Base-by-base conservation (phyloP, 2,888 invertebrate species). In the Theodoxus fluviatilis region DNA sequence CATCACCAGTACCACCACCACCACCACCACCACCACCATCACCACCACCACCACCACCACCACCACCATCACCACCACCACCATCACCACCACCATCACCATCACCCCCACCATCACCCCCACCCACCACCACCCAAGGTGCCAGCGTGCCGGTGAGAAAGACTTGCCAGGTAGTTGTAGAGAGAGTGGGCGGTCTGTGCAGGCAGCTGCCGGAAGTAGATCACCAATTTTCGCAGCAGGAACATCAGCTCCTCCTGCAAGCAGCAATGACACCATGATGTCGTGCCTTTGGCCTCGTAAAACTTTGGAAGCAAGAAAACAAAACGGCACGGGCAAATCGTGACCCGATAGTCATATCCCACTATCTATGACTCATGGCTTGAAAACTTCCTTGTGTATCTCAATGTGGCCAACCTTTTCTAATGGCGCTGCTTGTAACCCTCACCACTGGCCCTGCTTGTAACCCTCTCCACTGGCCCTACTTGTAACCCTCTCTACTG, bases 151-250 rank as follows among this genome's bases (percentile, higher is more conserved):
- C n/a, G n/a, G n/a, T n/a, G n/a, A n/a, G n/a, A n/a, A n/a, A 9
- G 3, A 75, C 82, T 80, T 78, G 89, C 98, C 80, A 99, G 94
- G 82, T 99, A 98, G 89, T 99, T 99, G 87, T 98, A 98, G 0
- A 99, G 88, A 0, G 96, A 95, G 88, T 98, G 98, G 0, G 99
- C 99, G 0, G 98, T 97, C 87, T 99, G 98, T 7, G 89, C 87
- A 0, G 98, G 97, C 72, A 98, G 88, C 61, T 95, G 92, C 0
- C 96, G 95, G 64, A 97, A 94, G 85, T 96, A 96, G 71, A 97
- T 90, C 74, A 98, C 94, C 67, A 99, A 89, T 83, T 97, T 96
- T 0, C 98, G 91, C 22, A 98, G 77, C 87, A 76, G 94, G 87
- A 96, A 96, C 85, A 98, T 94, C 93, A 97, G 95, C 80, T 94